phyloP scores from a whole-genome alignment of 2,888 invertebrate genomes.

The Sesia bembeciformis region DNA sequence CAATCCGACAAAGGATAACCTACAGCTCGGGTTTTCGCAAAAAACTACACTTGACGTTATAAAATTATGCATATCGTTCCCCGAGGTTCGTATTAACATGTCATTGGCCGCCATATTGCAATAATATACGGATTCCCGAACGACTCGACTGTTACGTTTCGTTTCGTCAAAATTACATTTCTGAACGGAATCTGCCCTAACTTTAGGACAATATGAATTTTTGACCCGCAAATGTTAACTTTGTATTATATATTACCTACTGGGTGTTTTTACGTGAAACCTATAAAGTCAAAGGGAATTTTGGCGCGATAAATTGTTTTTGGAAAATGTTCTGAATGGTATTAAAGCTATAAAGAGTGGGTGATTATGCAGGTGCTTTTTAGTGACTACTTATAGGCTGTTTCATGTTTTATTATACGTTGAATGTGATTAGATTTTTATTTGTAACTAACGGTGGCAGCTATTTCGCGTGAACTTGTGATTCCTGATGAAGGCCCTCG shows the following conservation, averaged over 20 bases:
- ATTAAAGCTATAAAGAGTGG: no score
- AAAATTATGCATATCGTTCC: conserved; percentile 67
- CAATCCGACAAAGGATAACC: no score
- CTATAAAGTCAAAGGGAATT: conserved; percentile 40
- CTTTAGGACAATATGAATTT: background rate
- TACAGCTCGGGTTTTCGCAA: conserved; percentile 9
- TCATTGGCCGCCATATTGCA: conserved; percentile 66
- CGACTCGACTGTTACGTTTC: conserved; percentile 25
- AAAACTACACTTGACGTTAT: conserved; percentile 30
- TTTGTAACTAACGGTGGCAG: no score
- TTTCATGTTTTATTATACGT: no score
- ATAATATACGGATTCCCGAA: conserved; percentile 56
- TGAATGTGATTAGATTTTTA: no score
- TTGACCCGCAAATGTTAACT: background rate
- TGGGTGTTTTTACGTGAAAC: conserved; percentile 40
- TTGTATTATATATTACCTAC: conserved; percentile 30
- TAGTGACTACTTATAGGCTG: no score
- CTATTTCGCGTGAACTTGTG: no score
- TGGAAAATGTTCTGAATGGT: conserved; percentile 16
- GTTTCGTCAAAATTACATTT: background rate
- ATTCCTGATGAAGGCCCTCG: no score
- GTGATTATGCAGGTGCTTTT: no score
- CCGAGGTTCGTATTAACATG: conserved; percentile 62
- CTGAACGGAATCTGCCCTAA: background rate
- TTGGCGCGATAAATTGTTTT: conserved; percentile 41